A percentile compares a stretch with the other conserved stretches of the same genome.
phyloP scores from a whole-genome alignment of 2,113 vertebrate genomes.

The Anoplopoma fimbria region DNA sequence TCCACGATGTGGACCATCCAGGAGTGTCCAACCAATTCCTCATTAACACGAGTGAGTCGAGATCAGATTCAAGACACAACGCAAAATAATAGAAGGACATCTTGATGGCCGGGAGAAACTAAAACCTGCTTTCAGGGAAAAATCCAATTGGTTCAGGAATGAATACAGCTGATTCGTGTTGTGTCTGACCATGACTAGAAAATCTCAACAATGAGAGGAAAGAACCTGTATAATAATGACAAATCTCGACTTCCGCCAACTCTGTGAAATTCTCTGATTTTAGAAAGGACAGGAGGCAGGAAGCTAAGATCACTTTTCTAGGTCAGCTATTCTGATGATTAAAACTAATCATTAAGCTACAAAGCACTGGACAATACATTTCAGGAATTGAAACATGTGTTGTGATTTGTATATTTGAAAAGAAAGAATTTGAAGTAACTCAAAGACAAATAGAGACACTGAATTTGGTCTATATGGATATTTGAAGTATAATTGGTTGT shows the following conservation, averaged over 20 bases:
- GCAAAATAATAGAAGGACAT: not conserved
- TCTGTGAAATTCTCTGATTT: not conserved
- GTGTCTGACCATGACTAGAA: not conserved
- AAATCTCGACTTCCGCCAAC: too few species aligned
- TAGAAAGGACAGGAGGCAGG: not conserved
- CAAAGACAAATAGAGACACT: not conserved
- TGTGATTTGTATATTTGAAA: too few species aligned
- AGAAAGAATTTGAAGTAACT: not conserved
- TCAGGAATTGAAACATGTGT: not conserved
- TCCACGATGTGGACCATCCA: constrained; percentile 96
- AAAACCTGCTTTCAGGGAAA: not conserved
- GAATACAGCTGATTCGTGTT: not conserved
- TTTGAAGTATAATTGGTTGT: not conserved
- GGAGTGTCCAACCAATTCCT: constrained; percentile 97
- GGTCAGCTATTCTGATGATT: not conserved
- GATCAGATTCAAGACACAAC: not conserved
- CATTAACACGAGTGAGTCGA: constrained; percentile 93
- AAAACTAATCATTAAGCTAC: not conserved
- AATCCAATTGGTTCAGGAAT: not conserved
- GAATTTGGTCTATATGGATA: not conserved
- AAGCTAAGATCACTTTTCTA: constrained; percentile 4
- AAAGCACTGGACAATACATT: not conserved
- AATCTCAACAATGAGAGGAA: not conserved
- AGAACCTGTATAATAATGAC: not conserved
- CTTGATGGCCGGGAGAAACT: not conserved